Evolutionary conservation across 2,797 vertebrate genomes (phyloP).

Genomic region (Nasua narica): DNA sequence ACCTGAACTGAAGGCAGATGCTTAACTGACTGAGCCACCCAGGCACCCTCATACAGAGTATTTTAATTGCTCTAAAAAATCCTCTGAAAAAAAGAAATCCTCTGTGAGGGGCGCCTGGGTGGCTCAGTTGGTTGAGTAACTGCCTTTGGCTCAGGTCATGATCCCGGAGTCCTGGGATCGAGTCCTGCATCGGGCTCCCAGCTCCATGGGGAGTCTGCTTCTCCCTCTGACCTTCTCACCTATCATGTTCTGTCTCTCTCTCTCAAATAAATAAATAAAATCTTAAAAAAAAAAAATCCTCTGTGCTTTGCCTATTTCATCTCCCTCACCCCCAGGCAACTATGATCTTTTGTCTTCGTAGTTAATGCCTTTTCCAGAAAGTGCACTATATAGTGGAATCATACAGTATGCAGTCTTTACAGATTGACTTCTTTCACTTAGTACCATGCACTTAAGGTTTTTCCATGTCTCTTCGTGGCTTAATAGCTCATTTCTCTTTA

Average conservation of each 20-base stretch:
- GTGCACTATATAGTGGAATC: background rate
- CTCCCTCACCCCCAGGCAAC: background rate
- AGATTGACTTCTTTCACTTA: background rate
- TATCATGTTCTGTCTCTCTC: no score
- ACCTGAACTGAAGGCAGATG: no score
- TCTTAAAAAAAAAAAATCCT: background rate
- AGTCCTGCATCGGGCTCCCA: no score
- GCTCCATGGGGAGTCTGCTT: no score
- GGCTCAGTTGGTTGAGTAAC: no score
- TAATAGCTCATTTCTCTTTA: background rate
- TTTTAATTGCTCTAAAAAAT: background rate
- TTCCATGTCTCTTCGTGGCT: background rate
- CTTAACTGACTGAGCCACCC: no score
- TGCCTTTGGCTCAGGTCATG: no score
- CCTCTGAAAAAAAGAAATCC: no score
- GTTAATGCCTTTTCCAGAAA: background rate
- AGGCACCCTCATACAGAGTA: background rate
- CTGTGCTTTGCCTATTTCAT: background rate
- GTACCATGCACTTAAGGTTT: background rate
- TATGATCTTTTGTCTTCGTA: background rate
- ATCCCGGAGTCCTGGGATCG: no score
- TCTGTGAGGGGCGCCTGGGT: no score
- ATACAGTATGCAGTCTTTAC: background rate
- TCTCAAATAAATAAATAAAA: no score
- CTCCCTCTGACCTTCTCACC: no score